Base-by-base conservation (phyloP, 2,797 vertebrate genomes). In the Sardinella longiceps region DNA sequence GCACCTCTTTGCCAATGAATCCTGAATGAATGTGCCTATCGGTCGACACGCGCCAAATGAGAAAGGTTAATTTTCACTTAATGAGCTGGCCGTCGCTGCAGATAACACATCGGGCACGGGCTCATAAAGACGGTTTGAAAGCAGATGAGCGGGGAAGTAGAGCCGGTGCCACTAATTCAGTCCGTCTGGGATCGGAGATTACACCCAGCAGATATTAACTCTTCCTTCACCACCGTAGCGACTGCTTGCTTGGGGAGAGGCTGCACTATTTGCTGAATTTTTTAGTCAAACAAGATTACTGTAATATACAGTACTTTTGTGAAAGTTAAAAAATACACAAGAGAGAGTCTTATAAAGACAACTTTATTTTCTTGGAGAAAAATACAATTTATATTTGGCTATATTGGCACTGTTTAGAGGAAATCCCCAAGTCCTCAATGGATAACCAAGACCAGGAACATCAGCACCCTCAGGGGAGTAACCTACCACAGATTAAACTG, bases 51-150 rank as follows among this genome's bases (percentile, higher is more conserved):
- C 70, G 5, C 33, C 70, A 43, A 43, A 77, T 33, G 37, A 77
- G 70, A 43, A 77, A 84, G 85, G 83, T 39, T 83, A 83, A 87
- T 83, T 58, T 70, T 80, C 25, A 60, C 86, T 89, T 92, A 92
- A 92, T 80, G 83, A 92, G 90, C 84, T 80, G 81, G 86, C 85
- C 0, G 56, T 23, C 60, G 85, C 88, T 84, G 80, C 81, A 84
- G 81, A 88, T 93, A 94, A 94, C 92, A 56, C 88, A 2, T 80
- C 25, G 70, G 82, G 85, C 91, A 90, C 87, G 87, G 87, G 90
- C 87, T 85, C 89, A 84, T 83, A 85, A 85, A 90, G 81, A 89
- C 85, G 12, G 23, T 92, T 77, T 77, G 70, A 77, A 43, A 77
- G 70, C 70, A 77, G 70, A 77, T 77, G 70, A 77, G 11, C 37